phyloP scores from a whole-genome alignment of 2,888 invertebrate genomes.

The Anorthoa munda region DNA sequence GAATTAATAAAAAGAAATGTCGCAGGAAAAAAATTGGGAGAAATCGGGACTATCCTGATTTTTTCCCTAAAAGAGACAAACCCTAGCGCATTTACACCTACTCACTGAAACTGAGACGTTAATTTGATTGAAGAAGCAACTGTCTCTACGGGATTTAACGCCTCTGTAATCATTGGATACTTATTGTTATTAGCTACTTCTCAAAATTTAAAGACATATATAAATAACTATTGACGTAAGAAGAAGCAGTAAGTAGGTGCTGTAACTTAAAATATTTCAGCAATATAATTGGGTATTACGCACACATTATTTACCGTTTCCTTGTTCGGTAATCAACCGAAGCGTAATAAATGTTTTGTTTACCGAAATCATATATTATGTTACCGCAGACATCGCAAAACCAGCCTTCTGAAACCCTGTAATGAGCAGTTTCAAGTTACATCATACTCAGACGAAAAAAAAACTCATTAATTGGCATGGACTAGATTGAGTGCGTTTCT shows the following conservation, averaged over 20 bases:
- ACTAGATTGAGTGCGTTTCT: background rate
- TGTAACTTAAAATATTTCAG: slow-evolving; percentile 31
- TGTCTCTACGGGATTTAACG: background rate
- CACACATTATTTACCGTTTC: slow-evolving; percentile 31
- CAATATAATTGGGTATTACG: slow-evolving; percentile 45
- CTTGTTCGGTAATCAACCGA: slow-evolving; percentile 36
- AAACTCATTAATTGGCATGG: background rate
- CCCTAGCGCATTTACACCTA: background rate
- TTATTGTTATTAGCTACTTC: background rate
- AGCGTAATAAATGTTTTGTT: slow-evolving; percentile 29
- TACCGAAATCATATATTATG: slow-evolving; percentile 38
- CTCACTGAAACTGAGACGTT: background rate
- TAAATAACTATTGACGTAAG: slow-evolving; percentile 7
- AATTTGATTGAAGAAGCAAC: background rate
- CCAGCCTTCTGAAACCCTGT: slow-evolving; percentile 17
- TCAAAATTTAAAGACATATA: slow-evolving; percentile 1
- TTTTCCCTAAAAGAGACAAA: background rate
- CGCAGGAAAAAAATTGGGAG: no score
- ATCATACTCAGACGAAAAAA: background rate
- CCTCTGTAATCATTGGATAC: background rate
- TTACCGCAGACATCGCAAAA: slow-evolving; percentile 19
- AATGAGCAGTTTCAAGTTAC: slow-evolving; percentile 16
- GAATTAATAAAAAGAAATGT: background rate
- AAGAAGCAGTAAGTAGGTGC: background rate
- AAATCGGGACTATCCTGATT: background rate